Percentiles rank a stretch among this genome's conserved stretches.
Evolutionary conservation across 2,797 vertebrate genomes (phyloP).

Genomic region (Sebastes hopkinsi): DNA sequence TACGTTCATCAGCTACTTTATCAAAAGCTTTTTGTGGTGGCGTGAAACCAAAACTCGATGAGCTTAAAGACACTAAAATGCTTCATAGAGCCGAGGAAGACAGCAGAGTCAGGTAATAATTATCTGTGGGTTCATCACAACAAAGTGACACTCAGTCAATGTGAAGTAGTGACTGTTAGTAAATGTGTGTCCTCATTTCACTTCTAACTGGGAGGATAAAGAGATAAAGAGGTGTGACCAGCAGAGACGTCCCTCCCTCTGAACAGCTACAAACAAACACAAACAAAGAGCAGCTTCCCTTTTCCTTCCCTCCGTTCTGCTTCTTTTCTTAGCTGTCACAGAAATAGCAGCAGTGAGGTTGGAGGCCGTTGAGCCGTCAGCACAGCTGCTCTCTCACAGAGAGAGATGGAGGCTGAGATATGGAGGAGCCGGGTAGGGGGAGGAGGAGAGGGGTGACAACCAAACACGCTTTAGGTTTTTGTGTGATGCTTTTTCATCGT

Average conservation of each 20-base stretch:
- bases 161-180: not conserved
- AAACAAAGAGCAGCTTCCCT: constrained; percentile 1
- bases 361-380: constrained; percentile 6
- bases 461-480: constrained; percentile 81
- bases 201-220: not conserved
- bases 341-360: constrained; percentile 77
- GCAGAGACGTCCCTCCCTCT: constrained; percentile 50
- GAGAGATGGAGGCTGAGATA: constrained; percentile 73
- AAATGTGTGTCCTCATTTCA: not conserved
- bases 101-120: not conserved
- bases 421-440: constrained; percentile 48
- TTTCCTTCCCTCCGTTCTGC: constrained; percentile 9
- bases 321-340: constrained; percentile 67
- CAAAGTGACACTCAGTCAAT: not conserved
- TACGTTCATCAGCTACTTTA: not conserved
- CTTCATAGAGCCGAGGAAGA: not conserved
- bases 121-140: not conserved
- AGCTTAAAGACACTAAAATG: not conserved
- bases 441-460: constrained; percentile 4
- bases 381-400: constrained; percentile 41
- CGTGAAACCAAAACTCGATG: not conserved
- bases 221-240: constrained; percentile 43
- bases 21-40: not conserved
- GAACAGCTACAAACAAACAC: not conserved
- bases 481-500: constrained; percentile 87